phyloP scores from a whole-genome alignment of 2,113 vertebrate species.

The Microtus richardsoni region DNA sequence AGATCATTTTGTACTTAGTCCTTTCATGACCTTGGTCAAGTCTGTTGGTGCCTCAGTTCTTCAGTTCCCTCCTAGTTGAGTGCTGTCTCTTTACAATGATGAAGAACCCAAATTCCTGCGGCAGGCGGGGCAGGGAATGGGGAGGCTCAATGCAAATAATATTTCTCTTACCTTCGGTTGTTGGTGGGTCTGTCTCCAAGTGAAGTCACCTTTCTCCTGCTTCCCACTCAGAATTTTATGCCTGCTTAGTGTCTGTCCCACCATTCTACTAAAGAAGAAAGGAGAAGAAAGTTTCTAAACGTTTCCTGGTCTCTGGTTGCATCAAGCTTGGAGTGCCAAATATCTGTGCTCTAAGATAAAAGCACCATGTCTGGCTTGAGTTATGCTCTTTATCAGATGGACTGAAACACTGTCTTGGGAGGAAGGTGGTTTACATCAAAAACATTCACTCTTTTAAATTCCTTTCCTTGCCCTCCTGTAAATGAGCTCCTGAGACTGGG shows the following conservation, averaged over 20 bases:
- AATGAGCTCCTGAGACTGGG: not conserved
- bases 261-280: not conserved
- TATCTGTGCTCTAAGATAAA: not conserved
- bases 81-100: not conserved
- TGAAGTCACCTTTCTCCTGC: not conserved
- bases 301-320: not conserved
- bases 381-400: not conserved
- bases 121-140: not conserved
- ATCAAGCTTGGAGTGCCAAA: not conserved
- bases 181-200: not conserved
- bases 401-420: not conserved
- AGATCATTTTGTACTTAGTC: not conserved
- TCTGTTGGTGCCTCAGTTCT: not conserved
- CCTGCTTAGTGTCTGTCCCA: not conserved
- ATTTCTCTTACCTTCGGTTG: not conserved
- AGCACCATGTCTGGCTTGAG: not conserved
- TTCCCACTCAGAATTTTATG: not conserved
- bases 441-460: not conserved
- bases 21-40: conserved; percentile 6
- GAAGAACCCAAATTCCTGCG: not conserved
- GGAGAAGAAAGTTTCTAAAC: not conserved
- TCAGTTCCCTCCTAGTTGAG: conserved; percentile 24
- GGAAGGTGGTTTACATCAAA: not conserved
- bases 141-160: not conserved
- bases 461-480: not conserved